phyloP scores from a whole-genome alignment of 2,797 vertebrate genomes.

The Onychomys leucogaster region DNA sequence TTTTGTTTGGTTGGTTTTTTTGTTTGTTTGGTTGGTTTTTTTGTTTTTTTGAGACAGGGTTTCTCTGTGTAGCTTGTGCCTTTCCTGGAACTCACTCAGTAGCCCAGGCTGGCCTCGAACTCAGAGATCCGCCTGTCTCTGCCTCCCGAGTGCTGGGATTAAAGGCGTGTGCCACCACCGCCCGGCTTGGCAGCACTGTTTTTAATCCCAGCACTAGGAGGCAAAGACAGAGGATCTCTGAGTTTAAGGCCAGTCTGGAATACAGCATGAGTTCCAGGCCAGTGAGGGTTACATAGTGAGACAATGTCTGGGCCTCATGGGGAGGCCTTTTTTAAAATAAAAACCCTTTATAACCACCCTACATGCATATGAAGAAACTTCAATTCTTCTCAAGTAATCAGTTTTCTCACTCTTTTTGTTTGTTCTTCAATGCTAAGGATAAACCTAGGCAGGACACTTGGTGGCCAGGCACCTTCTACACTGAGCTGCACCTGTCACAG shows the following conservation, averaged over 20 bases:
- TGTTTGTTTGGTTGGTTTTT: too few relatives aligned
- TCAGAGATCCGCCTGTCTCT: too few relatives aligned
- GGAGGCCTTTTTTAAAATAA: background rate
- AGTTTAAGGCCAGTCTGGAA: background rate
- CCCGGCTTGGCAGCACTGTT: too few relatives aligned
- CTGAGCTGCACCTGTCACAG: background rate
- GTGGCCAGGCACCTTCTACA: background rate
- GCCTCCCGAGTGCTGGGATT: too few relatives aligned
- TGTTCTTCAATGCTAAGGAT: background rate
- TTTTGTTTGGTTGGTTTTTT: too few relatives aligned
- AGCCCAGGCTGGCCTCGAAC: too few relatives aligned
- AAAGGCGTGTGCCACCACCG: too few relatives aligned
- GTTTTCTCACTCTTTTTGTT: background rate
- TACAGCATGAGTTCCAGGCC: background rate
- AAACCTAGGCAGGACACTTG: background rate
- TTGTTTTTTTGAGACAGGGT: too few relatives aligned
- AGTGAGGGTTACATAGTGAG: too few relatives aligned
- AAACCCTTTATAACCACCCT: background rate
- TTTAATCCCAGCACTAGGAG: background rate
- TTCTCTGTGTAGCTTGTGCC: too few relatives aligned
- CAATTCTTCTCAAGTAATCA: background rate
- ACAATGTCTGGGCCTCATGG: background rate
- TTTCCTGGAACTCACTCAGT: too few relatives aligned
- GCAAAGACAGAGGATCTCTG: background rate
- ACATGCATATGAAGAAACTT: background rate